Percentiles rank a stretch among this genome's conserved stretches.
phyloP scores from a whole-genome alignment of 1,140 invertebrate species.

The Bombus confusus region DNA sequence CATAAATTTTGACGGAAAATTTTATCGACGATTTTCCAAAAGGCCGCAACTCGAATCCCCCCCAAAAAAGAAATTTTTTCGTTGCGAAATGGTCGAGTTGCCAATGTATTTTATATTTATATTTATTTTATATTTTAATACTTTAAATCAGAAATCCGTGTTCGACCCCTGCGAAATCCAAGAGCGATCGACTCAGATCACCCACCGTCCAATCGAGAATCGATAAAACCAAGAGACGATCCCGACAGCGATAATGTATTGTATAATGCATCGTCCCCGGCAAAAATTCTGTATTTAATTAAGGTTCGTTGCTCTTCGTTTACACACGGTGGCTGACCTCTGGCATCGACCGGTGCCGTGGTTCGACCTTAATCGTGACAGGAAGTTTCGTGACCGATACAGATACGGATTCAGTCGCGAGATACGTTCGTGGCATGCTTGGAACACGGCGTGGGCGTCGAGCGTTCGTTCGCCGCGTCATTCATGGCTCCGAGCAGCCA shows the following conservation, averaged over 20 bases:
- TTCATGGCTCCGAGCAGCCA: conserved; percentile 32
- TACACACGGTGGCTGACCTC: conserved; percentile 7
- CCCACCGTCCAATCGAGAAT: no score
- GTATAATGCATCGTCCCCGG: background rate
- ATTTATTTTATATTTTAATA: no score
- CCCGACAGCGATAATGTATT: background rate
- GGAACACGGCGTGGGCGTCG: conserved; percentile 43
- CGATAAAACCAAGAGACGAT: background rate
- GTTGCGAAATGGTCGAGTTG: no score
- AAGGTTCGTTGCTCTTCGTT: conserved; percentile 17
- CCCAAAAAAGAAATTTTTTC: no score
- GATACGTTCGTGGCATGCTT: conserved; percentile 21
- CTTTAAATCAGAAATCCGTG: no score
- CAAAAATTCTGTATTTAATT: background rate
- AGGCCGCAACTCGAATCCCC: no score
- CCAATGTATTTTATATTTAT: no score
- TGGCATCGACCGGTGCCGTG: conserved; percentile 9
- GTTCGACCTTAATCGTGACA: conserved; percentile 39
- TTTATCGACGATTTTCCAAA: no score
- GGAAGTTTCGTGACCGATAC: conserved; percentile 54
- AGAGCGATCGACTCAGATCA: no score
- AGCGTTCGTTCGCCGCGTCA: conserved; percentile 43
- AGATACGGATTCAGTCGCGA: conserved; percentile 53
- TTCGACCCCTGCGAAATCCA: no score
- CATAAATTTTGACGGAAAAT: no score